Base-by-base conservation (phyloP, 2,888 invertebrate genomes). In the Eucriotettix oculatus region DNA sequence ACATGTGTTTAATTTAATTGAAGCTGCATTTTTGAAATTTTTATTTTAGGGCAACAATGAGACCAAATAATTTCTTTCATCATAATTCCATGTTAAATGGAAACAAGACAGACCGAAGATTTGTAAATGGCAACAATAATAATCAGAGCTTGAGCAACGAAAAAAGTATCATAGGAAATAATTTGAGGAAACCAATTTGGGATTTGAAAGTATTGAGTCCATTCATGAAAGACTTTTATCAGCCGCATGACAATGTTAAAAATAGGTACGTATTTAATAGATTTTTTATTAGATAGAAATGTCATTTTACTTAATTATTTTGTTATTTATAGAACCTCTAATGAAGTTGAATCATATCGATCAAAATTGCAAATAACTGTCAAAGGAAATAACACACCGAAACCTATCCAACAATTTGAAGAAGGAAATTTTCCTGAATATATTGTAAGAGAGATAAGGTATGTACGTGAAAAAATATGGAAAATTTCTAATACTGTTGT, bases 181-280 rank as follows among this genome's bases (percentile, higher is more conserved):
- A 78, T 82, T 17, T 87, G 64, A 78, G 82, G 16, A 90, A 89
- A 69, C 93, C 94, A 9, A 81, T 81, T 66, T 97, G 96, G 96
- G 90, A 93, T 66, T 68, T 85, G 66, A 73, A 75, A 54, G 78
- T 79, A 64, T 76, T 97, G 65, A 84, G 86, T 67, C 86, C 87
- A 11, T 94, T 97, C 71, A 80, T 87, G 67, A 97, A 97, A 76
- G 87, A 95, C 73, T 91, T 97, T 70, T 96, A 96, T 72, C 81
- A 83, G 65, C 90, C 93, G 54, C 87, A 90, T 72, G 80, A 82
- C 56, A 83, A 86, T 74, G 83, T 85, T 48, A 75, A 84, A 61
- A 78, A 78, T 57, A 81, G 87, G 62, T 78, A 82, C 55, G 78
- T 7, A 29, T 29, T 29, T 83, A 62, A 14, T 17, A 10, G 10